These are phyloP conservation scores for Diceros bicornis DNA, from an alignment of 2,797 vertebrate species.

Conservation along the genomic window DNA sequence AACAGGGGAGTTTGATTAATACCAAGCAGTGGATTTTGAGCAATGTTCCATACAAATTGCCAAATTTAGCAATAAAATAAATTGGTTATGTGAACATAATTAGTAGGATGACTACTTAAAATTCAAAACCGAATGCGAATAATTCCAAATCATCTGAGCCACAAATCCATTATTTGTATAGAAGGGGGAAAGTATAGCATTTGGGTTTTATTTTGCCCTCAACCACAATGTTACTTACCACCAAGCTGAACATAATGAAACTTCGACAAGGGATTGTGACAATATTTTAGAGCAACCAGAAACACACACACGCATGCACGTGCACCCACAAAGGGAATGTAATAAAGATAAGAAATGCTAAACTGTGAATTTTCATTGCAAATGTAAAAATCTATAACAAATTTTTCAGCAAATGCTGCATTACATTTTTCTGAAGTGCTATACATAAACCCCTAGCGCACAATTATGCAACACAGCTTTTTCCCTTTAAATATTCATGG, in stretches of 20 bases:
- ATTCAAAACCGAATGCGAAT: constrained; percentile 82
- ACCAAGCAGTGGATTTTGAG: constrained; percentile 90
- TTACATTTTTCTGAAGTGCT: not conserved
- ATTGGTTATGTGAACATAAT: constrained; percentile 89
- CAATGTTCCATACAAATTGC: constrained; percentile 89
- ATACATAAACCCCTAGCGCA: not conserved
- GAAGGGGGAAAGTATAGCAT: constrained; percentile 64
- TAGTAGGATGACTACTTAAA: constrained; percentile 86
- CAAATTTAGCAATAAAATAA: constrained; percentile 91
- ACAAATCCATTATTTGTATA: constrained; percentile 83
- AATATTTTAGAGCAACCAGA: constrained; percentile 63
- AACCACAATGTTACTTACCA: constrained; percentile 67
- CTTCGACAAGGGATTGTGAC: constrained; percentile 53
- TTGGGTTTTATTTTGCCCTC: constrained; percentile 78
- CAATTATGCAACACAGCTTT: not conserved
- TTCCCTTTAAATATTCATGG: not conserved
- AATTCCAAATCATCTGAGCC: constrained; percentile 80
- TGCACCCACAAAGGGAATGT: not conserved
- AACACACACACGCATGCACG: not conserved
- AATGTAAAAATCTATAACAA: constrained; percentile 64
- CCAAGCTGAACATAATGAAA: constrained; percentile 70
- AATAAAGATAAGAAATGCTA: constrained; percentile 66
- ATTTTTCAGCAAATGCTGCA: not conserved
- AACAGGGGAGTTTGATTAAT: constrained; percentile 91
- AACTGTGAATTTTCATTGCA: constrained; percentile 51